Evolutionary conservation across 1,140 invertebrate genomes (phyloP), one percentile per base, ranked within the genome.

Genomic region (Atta cephalotes): DNA sequence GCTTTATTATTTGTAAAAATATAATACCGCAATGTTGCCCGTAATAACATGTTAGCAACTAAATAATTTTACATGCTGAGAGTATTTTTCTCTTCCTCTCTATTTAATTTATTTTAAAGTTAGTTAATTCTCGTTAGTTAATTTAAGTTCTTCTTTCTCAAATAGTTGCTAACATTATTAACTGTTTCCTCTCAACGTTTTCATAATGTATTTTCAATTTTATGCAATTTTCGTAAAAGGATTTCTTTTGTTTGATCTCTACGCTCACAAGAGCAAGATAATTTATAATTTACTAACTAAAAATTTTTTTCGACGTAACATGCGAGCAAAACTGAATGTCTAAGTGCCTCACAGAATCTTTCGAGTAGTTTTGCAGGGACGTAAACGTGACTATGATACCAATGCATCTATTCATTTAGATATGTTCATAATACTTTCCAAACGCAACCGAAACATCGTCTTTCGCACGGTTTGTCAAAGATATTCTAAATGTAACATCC

Each of bases 371-470:
- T 60, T 12, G 80, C 70, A 51, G 70, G 18, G 28, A 74, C 39
- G 56, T 35, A 60, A 56, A 84, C 80, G 80, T 76, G 70, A 84
- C 80, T 35, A 7, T 14, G 39, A 7, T 76, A 35, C 56, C 45
- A 76, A 84, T 63, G 80, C 25, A 12, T 49, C 21, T 82, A 82
- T 74, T 72, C 70, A 76, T 45, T 74, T 68, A 31, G 6, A 1
- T 28, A n/a, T 35, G 18, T 58, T 84, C 58, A 76, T 84, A 51
- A 84, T 84, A 76, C 70, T 84, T 84, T 25, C 39, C 72, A 70
- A 25, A 76, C 56, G 70, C 45, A 9, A 45, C 45, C 56, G 56
- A 76, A 74, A 84, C 70, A 68, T 45, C 28, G 60, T 21, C 28
- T n/a, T 2, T 10, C 28, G 51, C 45, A 16, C 39, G 21, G 9